Base-by-base conservation (phyloP, 2,113 vertebrate genomes). In the Nanorana parkeri region DNA sequence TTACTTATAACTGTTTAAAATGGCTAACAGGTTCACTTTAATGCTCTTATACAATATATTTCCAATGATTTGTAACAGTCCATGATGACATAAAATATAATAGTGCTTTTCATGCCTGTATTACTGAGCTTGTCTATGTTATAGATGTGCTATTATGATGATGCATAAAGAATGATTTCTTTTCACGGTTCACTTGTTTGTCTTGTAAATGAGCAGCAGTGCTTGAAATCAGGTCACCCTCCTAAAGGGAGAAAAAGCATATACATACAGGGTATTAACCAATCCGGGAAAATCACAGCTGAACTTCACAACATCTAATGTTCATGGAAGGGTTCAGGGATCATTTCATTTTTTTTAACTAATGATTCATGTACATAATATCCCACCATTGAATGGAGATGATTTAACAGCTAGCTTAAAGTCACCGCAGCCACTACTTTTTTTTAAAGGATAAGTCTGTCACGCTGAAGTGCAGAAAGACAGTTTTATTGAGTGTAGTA, bases 191-290 rank as follows among this genome's bases (percentile, higher is more conserved):
- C 56, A 71, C 54, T 71, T 81, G 69, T 81, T 66, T 81, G 69
- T 66, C 69, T 66, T 81, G 47, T 74, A 81, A 56, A 81, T 81
- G 68, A 73, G 65, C 68, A 81, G 36, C 29, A 74, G 80, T 54
- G 60, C 61, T 81, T 74, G 68, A 81, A 81, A 74, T 74, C 80
- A 81, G 80, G 80, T 81, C 80, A 66, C 24, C 24, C 61, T 54
- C 41, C 29, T 58, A 75, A 75, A 75, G 68, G 41, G 41, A 47
- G 41, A 41, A 73, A 73, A 73, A 36, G 71, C 54, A 32, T 20
- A 54, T 36, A 60, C 32, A 74, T 58, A 52, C 69, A 36, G 71
- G 56, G 32, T 36, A 74, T 74, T 29, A 74, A 36, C 54, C 58
- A 74, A 74, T 58, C 26, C 58, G 21, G 56, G 15, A 76, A 23